phyloP scores from a whole-genome alignment of 2,797 vertebrate species.

The Gymnoscopelus microlampas region DNA sequence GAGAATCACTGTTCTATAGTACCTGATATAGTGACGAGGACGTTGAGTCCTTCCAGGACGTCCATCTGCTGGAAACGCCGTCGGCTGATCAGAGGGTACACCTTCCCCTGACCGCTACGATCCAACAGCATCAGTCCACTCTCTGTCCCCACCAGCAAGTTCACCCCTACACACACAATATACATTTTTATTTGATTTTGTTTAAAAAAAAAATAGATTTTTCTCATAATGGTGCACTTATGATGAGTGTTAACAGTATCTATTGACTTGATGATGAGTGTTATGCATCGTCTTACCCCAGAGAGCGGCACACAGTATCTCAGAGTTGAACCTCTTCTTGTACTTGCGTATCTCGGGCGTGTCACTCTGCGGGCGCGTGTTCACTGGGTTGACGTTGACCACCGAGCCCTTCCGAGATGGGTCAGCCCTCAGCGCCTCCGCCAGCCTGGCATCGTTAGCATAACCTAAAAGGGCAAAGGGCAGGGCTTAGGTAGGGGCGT shows the following conservation, averaged over 20 bases:
- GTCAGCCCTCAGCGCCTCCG: conserved; percentile 94
- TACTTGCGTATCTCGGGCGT: conserved; percentile 98
- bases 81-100: conserved; percentile 95
- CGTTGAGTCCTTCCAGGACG: conserved; percentile 96
- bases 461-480: conserved; percentile 84
- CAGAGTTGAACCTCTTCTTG: conserved; percentile 99
- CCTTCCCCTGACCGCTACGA: conserved; percentile 96
- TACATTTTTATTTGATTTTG: no score
- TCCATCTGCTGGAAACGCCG: conserved; percentile 98
- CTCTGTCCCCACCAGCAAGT: conserved; percentile 96
- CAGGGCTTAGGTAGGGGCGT: conserved; percentile 53
- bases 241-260: neutral
- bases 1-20: no score
- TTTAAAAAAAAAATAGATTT: neutral
- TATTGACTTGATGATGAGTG: neutral
- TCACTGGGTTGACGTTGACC: conserved; percentile 97
- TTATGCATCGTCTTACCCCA: conserved; percentile 85
- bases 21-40: conserved; percentile 96
- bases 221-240: no score
- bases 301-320: conserved; percentile 96
- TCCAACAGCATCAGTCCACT: conserved; percentile 98
- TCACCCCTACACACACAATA: conserved; percentile 84
- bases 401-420: conserved; percentile 95
- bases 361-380: conserved; percentile 96
- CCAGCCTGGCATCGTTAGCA: conserved; percentile 90